Evolutionary conservation across 1,140 invertebrate species (phyloP), one percentile per base, ranked within the genome.

Genomic region (Metopolophium dirhodum): DNA sequence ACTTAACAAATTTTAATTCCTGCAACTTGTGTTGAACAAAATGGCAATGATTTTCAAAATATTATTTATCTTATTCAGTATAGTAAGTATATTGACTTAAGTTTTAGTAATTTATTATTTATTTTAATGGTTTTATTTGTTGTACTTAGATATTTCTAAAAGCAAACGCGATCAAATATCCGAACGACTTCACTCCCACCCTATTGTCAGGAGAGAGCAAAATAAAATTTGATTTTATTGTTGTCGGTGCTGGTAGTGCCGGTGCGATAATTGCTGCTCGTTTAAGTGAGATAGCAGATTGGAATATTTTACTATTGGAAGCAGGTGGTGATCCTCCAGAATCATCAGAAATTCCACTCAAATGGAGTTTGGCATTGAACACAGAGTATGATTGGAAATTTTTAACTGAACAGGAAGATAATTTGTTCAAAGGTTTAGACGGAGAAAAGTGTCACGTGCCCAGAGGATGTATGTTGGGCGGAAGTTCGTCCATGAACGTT

Each of bases 321-420:
- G 61, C 61, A 77, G 61, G 61, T 2, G 61, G 61, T 1, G 61
- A 77, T 77, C 61, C 61, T 77, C 61, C 61, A 77, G 61, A 77
- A n/a, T n/a, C 61, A 77, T 77, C 61, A 30, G 61, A 77, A 77
- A 77, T 77, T 77, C 61, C 61, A 77, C 61, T 77, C n/a, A 77
- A 77, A 77, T 77, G 61, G 61, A 77, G 61, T 77, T 77, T 77
- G 61, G 30, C 61, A 35, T 18, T 77, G 1, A 77, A 77, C 18
- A 77, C 61, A 18, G 61, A 77, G n/a, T 77, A 77, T 30, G 61
- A 77, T 77, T 77, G 61, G 61, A 77, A 77, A 35, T 77, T 77
- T 77, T 77, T 77, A 77, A 77, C 30, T 2, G 61, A 77, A 35
- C 14, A 77, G 11, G 61, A 77, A 77, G 61, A 77, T n/a, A 77